Base-by-base conservation (phyloP, 2,888 invertebrate genomes). In the Eurytoma adleriae region DNA sequence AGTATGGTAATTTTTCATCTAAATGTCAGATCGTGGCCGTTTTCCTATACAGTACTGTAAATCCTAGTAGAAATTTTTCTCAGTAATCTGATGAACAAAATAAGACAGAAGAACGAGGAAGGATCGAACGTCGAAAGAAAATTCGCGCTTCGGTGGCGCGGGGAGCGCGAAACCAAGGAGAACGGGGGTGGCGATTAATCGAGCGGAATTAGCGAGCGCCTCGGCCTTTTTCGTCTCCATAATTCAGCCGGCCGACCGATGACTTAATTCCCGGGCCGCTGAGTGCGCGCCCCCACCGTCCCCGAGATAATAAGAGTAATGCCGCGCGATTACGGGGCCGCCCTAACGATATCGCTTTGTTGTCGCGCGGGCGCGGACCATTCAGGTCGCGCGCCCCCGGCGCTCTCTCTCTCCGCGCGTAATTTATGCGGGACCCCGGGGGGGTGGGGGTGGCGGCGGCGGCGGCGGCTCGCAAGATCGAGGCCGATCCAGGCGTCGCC, bases 281-380 rank as follows among this genome's bases (percentile, higher is more conserved):
- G 83, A 54, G 82, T 82, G 80, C 64, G 48, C 27, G 64, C 57
- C 66, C 72, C 3, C 59, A 2, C 40, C 54, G n/a, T n/a, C 24
- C 16, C 20, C 64, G 77, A 86, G 86, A 88, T 86, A 88, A 86
- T 87, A 85, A 87, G 86, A 87, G 84, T 87, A 87, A 88, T 86
- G 85, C 81, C 78, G 75, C 80, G 80, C 87, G 86, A 88, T 88
- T 87, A 87, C 84, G 86, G 84, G 83, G 81, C 80, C 73, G 78
- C 79, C 40, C 64, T 81, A 79, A 79, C 77, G 83, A 82, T 86
- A 87, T 84, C 86, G 85, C 83, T 84, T 86, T 83, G 83, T 86
- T 86, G 81, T 83, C 82, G 83, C 79, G 83, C 12, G 50, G 24
- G 68, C 16, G 52, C 16, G 61, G 20, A 57, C 48, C 50, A 48